Conservation (phyloP, 2,113 vertebrate species). For the Eidolon helvum region DNA sequence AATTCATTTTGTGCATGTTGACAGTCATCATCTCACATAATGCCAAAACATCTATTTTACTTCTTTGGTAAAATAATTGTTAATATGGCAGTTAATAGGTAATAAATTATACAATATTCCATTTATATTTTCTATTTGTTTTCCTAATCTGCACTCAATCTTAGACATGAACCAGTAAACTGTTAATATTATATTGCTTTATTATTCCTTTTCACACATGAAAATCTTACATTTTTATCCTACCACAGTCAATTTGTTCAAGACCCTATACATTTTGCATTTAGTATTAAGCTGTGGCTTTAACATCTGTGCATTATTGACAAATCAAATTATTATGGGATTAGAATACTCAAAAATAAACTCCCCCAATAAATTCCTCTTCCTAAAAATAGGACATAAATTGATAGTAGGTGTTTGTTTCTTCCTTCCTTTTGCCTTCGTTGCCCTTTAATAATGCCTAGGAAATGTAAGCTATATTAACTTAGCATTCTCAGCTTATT, state of each 20-base stretch:
- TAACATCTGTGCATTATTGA: not conserved
- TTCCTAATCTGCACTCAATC: not conserved
- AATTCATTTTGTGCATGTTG: not conserved
- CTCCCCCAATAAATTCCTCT: not conserved
- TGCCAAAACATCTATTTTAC: not conserved
- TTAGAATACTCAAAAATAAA: not conserved
- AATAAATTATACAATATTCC: not conserved
- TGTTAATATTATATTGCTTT: not conserved
- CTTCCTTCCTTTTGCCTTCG: not conserved
- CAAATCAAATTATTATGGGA: not conserved
- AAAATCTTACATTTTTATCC: not conserved
- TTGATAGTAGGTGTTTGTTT: not conserved
- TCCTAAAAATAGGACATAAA: not conserved
- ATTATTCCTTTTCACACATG: not conserved
- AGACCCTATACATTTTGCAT: not conserved
- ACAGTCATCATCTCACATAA: not conserved
- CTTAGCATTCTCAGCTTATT: not conserved
- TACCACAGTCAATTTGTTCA: not conserved
- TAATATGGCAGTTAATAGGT: not conserved
- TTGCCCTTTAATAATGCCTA: not conserved
- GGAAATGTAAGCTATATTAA: not conserved
- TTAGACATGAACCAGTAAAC: not conserved
- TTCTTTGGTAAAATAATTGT: not conserved
- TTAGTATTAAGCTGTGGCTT: not conserved
- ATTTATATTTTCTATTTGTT: not conserved